Evolutionary conservation across 1,140 invertebrate genomes (phyloP).

Genomic region (Bombus waltoni): DNA sequence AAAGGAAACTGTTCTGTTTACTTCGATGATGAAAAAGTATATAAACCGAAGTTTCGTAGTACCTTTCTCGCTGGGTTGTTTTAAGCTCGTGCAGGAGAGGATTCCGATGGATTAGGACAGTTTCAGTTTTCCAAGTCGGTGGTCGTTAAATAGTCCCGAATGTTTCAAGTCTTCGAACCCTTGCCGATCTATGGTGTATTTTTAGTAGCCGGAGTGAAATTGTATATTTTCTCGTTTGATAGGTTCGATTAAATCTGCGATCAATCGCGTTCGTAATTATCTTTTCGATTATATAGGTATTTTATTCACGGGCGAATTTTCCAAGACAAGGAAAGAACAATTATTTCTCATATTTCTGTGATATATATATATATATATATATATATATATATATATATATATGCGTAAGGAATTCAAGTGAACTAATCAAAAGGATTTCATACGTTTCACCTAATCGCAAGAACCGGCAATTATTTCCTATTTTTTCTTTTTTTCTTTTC

Average conservation of each 20-base stretch:
- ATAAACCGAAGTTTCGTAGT: background rate
- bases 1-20: slow-evolving; percentile 19
- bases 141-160: background rate
- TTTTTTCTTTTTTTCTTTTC: too few species aligned
- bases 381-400: too few species aligned
- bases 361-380: too few species aligned
- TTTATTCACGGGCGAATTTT: too few species aligned
- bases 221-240: background rate
- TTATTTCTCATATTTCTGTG: too few species aligned
- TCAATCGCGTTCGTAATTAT: background rate
- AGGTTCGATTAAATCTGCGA: background rate
- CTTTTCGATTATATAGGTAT: background rate
- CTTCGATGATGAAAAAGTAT: slow-evolving; percentile 2
- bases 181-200: background rate
- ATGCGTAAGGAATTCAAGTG: too few species aligned
- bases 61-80: background rate
- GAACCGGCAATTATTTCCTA: too few species aligned
- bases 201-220: background rate
- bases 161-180: background rate
- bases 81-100: background rate
- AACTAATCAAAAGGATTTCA: too few species aligned
- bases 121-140: background rate
- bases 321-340: too few species aligned
- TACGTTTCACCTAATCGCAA: too few species aligned
- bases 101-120: slow-evolving; percentile 9